phyloP scores from a whole-genome alignment of 1,140 invertebrate species.

The Oedothorax gibbosus region DNA sequence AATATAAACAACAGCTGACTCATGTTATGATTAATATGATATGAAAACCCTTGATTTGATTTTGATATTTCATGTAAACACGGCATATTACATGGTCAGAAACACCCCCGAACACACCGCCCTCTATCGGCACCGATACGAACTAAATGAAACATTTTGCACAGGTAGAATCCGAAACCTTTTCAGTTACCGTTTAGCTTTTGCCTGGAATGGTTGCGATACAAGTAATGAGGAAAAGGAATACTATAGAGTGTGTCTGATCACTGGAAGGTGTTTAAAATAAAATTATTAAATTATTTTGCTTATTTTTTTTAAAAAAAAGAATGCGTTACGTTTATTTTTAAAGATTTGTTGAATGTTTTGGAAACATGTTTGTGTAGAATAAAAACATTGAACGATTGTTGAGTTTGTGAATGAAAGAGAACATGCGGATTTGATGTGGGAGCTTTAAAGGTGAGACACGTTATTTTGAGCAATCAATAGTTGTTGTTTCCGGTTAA shows the following conservation, averaged over 20 bases:
- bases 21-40: too few species aligned
- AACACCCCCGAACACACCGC: constrained; percentile 40
- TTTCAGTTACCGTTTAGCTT: constrained; percentile 24
- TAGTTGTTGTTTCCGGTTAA: not conserved
- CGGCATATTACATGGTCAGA: not conserved
- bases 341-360: too few species aligned
- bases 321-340: not conserved
- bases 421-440: constrained; percentile 50
- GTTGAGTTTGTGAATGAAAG: constrained; percentile 26
- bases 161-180: constrained; percentile 40
- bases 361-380: too few species aligned
- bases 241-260: not conserved
- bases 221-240: not conserved
- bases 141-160: constrained; percentile 32
- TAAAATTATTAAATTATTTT: not conserved
- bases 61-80: too few species aligned
- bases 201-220: not conserved
- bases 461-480: constrained; percentile 4
- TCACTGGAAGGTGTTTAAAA: not conserved
- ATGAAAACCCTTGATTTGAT: too few species aligned
- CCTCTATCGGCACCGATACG: constrained; percentile 31
- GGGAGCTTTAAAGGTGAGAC: constrained; percentile 32
- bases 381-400: constrained; percentile 18
- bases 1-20: too few species aligned
- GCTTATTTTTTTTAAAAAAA: not conserved